Evolutionary conservation across 2,797 vertebrate genomes (phyloP).

Genomic region (Australoheros facetus): DNA sequence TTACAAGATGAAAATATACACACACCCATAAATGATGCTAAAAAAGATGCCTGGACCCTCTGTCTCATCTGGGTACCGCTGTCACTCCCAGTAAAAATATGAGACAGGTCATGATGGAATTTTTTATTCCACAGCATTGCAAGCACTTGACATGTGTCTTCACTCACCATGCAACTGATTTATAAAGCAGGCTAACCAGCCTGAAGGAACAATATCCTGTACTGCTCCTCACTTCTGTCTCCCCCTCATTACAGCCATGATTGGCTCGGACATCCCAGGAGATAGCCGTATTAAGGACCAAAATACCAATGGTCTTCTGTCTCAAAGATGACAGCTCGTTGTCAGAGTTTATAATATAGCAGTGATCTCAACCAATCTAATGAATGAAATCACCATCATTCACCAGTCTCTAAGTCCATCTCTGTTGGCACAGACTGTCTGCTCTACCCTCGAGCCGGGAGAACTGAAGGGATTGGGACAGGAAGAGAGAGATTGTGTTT

Average conservation of each 20-base stretch:
- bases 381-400: conserved; percentile 70
- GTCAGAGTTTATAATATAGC: conserved; percentile 64
- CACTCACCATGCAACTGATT: conserved; percentile 59
- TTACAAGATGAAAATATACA: conserved; percentile 3
- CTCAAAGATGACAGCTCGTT: conserved; percentile 70
- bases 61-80: conserved; percentile 13
- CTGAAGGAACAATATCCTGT: conserved; percentile 69
- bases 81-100: conserved; percentile 38
- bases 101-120: conserved; percentile 43
- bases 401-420: conserved; percentile 51
- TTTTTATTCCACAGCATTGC: conserved; percentile 48
- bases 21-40: not conserved
- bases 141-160: conserved; percentile 59
- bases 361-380: conserved; percentile 67
- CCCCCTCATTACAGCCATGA: conserved; percentile 70
- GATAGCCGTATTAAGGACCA: conserved; percentile 60
- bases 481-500: conserved; percentile 29
- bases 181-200: conserved; percentile 60
- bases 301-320: conserved; percentile 61
- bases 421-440: conserved; percentile 53
- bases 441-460: conserved; percentile 50
- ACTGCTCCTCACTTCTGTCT: conserved; percentile 57
- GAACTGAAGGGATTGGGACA: conserved; percentile 45
- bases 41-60: not conserved
- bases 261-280: conserved; percentile 72